Percentiles rank a stretch among this genome's conserved stretches.
phyloP scores from a whole-genome alignment of 2,888 invertebrate genomes.

The Nematopogon swammerdamellus region DNA sequence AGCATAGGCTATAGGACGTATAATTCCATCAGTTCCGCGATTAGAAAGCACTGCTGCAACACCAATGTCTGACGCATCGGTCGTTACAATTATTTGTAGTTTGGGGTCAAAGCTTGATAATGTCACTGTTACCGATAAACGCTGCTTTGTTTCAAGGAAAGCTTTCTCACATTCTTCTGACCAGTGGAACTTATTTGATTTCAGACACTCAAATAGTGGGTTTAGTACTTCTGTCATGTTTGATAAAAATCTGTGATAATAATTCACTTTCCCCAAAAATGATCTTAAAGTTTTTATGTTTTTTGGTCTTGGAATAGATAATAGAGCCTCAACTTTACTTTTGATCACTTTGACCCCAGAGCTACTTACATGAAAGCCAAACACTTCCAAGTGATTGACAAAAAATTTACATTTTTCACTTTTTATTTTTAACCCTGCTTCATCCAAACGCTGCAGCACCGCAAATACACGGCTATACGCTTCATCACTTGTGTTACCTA shows the following conservation, averaged over 20 bases:
- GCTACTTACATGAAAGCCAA: not conserved
- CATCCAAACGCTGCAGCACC: not conserved
- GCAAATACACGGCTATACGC: not conserved
- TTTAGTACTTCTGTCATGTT: not conserved
- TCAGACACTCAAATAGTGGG: not conserved
- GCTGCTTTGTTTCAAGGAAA: not conserved
- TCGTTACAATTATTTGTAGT: constrained; percentile 5
- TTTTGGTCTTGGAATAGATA: not conserved
- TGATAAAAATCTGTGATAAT: not conserved
- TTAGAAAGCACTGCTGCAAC: constrained; percentile 7
- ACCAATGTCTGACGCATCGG: constrained; percentile 8
- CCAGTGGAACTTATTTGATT: constrained; percentile 1
- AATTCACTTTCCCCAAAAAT: not conserved
- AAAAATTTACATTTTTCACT: not conserved
- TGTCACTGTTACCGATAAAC: not conserved
- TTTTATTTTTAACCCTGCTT: not conserved
- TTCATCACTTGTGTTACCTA: not conserved
- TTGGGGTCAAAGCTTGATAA: not conserved
- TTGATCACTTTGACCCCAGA: not conserved
- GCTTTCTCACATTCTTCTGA: constrained; percentile 1
- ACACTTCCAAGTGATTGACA: not conserved
- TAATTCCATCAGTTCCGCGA: constrained; percentile 5
- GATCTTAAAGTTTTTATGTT: not conserved
- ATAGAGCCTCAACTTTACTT: not conserved
- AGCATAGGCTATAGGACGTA: too few species aligned